Evolutionary conservation across 1,140 invertebrate species (phyloP).

Genomic region (Arion vulgaris): DNA sequence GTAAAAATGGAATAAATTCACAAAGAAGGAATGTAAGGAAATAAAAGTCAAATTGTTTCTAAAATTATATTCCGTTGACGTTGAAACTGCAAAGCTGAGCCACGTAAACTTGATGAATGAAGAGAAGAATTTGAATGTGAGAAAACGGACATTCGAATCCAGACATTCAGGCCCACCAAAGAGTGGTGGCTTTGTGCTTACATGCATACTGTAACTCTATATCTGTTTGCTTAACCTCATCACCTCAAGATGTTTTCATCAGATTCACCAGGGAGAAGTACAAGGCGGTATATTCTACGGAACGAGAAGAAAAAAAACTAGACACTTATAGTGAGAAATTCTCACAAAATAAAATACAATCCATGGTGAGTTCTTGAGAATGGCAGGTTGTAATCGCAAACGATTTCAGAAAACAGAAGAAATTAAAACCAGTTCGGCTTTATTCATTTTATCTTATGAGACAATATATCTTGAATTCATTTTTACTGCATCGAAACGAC

Average conservation of each 20-base stretch:
- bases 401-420: too few relatives aligned
- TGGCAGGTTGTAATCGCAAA: neutral
- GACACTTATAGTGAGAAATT: neutral
- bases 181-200: neutral
- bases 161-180: neutral
- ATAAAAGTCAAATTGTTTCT: too few relatives aligned
- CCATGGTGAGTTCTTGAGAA: neutral
- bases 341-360: neutral
- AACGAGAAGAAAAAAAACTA: neutral
- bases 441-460: too few relatives aligned
- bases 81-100: neutral
- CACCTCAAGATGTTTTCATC: neutral
- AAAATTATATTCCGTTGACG: neutral
- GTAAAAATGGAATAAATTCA: too few relatives aligned
- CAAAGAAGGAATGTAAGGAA: too few relatives aligned
- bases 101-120: neutral
- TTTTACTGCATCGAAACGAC: conserved; percentile 85
- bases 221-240: neutral
- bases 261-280: neutral
- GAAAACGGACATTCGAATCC: neutral
- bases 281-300: neutral
- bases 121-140: neutral
- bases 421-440: too few relatives aligned
- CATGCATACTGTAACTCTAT: conserved; percentile 1
- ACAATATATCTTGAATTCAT: conserved; percentile 73